phyloP scores from a whole-genome alignment of 2,113 vertebrate species.

The Tachuris rubrigastra region DNA sequence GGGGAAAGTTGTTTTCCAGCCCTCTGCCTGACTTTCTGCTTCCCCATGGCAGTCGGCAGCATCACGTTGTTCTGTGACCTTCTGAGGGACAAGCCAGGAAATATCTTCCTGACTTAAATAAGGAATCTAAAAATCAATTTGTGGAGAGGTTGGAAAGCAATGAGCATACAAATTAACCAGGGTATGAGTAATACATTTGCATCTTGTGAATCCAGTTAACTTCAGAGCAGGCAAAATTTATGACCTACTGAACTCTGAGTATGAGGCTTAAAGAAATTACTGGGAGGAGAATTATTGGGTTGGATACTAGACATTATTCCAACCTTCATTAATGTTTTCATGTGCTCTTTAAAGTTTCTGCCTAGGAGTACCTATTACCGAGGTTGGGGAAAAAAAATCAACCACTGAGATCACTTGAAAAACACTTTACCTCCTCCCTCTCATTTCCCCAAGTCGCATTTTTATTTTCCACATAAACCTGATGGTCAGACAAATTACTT shows the following conservation, averaged over 20 bases:
- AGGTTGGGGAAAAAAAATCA: conserved; percentile 9
- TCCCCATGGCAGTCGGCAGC: not conserved
- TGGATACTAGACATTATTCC: conserved; percentile 43
- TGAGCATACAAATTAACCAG: conserved; percentile 60
- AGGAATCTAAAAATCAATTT: conserved; percentile 64
- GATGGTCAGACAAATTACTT: not conserved
- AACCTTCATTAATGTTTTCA: conserved; percentile 21
- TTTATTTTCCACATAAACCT: conserved; percentile 28
- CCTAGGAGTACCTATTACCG: not conserved
- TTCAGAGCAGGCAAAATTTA: conserved; percentile 58
- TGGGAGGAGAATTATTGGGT: conserved; percentile 41
- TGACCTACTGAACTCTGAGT: conserved; percentile 50
- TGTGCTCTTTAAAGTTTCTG: conserved; percentile 27
- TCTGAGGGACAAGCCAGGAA: conserved; percentile 36
- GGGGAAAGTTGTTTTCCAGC: not conserved
- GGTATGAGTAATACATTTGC: conserved; percentile 43
- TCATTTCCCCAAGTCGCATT: not conserved
- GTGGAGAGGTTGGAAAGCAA: conserved; percentile 52
- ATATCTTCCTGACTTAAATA: conserved; percentile 53
- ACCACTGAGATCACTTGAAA: conserved; percentile 17
- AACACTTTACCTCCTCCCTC: not conserved
- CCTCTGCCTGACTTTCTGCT: not conserved
- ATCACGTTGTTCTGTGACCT: not conserved
- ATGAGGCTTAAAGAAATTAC: conserved; percentile 50
- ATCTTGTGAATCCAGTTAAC: conserved; percentile 44